A percentile compares a stretch with the other conserved stretches of the same genome.
Conservation (phyloP, 2,113 vertebrate genomes). For the Plecturocebus donacophilus region DNA sequence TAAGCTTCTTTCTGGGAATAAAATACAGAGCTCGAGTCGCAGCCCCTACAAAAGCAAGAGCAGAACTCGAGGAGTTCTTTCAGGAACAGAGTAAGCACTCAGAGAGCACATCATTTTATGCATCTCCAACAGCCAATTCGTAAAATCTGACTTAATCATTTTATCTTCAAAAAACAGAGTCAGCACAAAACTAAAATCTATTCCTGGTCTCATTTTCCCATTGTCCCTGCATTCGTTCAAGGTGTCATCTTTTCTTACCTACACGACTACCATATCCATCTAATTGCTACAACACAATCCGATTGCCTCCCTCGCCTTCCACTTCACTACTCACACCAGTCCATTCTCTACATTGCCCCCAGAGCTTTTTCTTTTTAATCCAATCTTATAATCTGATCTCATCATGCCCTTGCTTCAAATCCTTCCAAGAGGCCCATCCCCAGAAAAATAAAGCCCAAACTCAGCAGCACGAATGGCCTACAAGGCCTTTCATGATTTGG, state of each 20-base stretch:
- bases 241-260: background rate
- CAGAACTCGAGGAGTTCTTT: background rate
- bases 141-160: background rate
- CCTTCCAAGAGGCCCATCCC: background rate
- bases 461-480: background rate
- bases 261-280: background rate
- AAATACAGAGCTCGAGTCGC: background rate
- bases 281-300: background rate
- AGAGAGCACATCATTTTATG: background rate
- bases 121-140: too few species aligned
- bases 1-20: background rate
- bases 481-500: background rate
- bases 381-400: background rate
- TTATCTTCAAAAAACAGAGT: background rate
- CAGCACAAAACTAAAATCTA: background rate
- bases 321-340: background rate
- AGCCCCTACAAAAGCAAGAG: background rate
- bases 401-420: background rate
- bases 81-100: background rate
- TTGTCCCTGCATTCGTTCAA: background rate
- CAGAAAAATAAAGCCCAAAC: background rate
- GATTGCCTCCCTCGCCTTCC: background rate
- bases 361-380: background rate
- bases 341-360: background rate
- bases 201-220: background rate